A percentile compares a stretch with the other conserved stretches of the same genome.
These are phyloP conservation scores for Thalassophryne amazonica DNA, from an alignment of 2,797 vertebrate genomes.

Conservation along the genomic window DNA sequence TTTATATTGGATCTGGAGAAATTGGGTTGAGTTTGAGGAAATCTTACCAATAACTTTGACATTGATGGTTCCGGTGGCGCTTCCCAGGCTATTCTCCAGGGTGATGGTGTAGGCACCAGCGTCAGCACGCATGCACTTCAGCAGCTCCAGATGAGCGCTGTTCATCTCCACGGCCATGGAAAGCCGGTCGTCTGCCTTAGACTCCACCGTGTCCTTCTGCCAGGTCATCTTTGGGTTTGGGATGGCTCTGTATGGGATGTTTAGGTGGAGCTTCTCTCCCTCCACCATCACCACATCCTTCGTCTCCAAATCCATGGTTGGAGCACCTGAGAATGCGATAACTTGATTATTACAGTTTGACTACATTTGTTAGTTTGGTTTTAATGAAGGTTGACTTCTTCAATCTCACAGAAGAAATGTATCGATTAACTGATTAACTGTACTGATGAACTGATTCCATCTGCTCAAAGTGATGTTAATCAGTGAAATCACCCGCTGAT, in stretches of 20 bases:
- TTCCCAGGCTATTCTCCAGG: constrained; percentile 90
- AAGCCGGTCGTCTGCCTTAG: constrained; percentile 85
- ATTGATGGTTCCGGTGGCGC: constrained; percentile 85
- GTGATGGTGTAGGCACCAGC: constrained; percentile 90
- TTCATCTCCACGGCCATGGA: constrained; percentile 88
- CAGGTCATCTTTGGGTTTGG: constrained; percentile 90
- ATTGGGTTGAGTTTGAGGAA: background rate
- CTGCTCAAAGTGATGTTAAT: no score
- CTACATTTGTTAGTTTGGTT: rapidly evolving
- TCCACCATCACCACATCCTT: constrained; percentile 90
- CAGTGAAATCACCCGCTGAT: no score
- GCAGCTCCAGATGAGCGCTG: constrained; percentile 86
- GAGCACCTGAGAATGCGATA: constrained; percentile 78
- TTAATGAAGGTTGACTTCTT: no score
- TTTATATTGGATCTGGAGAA: no score
- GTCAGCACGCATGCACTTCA: constrained; percentile 84
- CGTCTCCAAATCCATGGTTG: constrained; percentile 86
- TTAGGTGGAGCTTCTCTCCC: constrained; percentile 91
- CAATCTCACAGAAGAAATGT: no score
- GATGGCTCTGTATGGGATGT: constrained; percentile 90
- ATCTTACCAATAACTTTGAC: constrained; percentile 95
- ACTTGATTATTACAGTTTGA: background rate
- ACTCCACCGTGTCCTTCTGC: constrained; percentile 90
- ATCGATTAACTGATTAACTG: no score
- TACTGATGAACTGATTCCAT: no score